A percentile compares a stretch with the other conserved stretches of the same genome.
These are phyloP conservation scores for Alauda arvensis DNA, from an alignment of 2,797 vertebrate genomes.

Conservation along the genomic window DNA sequence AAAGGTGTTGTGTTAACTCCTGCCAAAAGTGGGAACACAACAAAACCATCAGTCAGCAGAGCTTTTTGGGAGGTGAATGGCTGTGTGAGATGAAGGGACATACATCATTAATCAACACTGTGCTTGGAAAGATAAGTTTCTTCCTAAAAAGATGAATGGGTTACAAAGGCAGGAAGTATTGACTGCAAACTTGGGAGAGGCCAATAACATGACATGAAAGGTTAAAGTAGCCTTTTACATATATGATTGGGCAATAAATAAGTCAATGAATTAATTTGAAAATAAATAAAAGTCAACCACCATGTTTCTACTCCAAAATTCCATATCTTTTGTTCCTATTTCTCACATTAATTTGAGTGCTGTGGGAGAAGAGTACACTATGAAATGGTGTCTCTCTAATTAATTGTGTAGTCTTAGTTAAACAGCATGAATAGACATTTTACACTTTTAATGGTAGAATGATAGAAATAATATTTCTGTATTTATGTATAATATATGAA, in stretches of 20 bases:
- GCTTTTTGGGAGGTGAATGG: background rate
- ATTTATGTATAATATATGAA: slow-evolving; percentile 72
- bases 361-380: background rate
- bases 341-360: background rate
- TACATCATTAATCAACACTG: slow-evolving; percentile 42
- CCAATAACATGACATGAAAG: slow-evolving; percentile 37
- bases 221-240: slow-evolving; percentile 46
- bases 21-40: background rate
- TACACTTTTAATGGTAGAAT: background rate
- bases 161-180: slow-evolving; percentile 44
- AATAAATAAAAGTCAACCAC: background rate
- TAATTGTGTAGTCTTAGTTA: background rate
- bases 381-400: background rate
- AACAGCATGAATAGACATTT: background rate
- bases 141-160: slow-evolving; percentile 47
- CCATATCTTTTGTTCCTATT: background rate
- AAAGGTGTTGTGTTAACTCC: background rate
- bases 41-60: background rate
- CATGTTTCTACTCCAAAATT: background rate
- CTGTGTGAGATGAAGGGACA: background rate
- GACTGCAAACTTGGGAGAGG: slow-evolving; percentile 15
- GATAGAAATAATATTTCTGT: slow-evolving; percentile 42
- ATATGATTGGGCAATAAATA: background rate
- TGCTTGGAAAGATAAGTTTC: slow-evolving; percentile 20
- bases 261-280: background rate